Evolutionary conservation across 1,140 invertebrate species (phyloP).

Genomic region (silkworm (Bombyx mori)): DNA sequence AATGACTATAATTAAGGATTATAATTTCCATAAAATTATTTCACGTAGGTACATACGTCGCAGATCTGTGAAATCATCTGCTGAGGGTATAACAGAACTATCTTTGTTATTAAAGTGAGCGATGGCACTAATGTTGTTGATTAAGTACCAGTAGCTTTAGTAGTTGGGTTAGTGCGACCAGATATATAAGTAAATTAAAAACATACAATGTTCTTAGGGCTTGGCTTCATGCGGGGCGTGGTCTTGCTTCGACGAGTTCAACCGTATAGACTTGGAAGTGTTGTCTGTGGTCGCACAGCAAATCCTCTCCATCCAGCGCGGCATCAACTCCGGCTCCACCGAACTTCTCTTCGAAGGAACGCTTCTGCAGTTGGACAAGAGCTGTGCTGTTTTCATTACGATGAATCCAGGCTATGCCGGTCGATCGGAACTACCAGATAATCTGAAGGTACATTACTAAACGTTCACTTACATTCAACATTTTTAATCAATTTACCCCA

Average conservation of each 20-base stretch:
- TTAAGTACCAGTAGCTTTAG: too few relatives aligned
- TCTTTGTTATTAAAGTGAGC: too few relatives aligned
- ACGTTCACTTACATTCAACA: too few relatives aligned
- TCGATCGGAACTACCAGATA: slow-evolving; percentile 91
- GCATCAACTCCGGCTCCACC: slow-evolving; percentile 82
- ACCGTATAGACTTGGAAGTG: slow-evolving; percentile 88
- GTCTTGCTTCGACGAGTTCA: slow-evolving; percentile 98
- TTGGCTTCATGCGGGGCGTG: slow-evolving; percentile 95
- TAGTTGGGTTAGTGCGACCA: too few relatives aligned
- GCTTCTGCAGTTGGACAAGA: slow-evolving; percentile 87
- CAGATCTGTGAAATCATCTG: too few relatives aligned
- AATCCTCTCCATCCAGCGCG: slow-evolving; percentile 85
- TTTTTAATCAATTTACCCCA: too few relatives aligned
- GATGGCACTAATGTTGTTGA: too few relatives aligned
- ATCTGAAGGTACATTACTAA: slow-evolving; percentile 81
- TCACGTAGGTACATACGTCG: too few relatives aligned
- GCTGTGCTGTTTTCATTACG: slow-evolving; percentile 95
- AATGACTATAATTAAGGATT: too few relatives aligned
- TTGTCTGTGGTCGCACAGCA: slow-evolving; percentile 94
- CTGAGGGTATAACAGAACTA: too few relatives aligned
- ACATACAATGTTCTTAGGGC: slow-evolving; percentile 70
- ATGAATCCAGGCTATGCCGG: slow-evolving; percentile 97
- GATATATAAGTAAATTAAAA: too few relatives aligned
- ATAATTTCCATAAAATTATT: too few relatives aligned
- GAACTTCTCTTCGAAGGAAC: slow-evolving; percentile 92